A percentile compares a stretch with the other conserved stretches of the same genome.
Conservation (phyloP, 2,888 invertebrate species). For the Melieria omissa region DNA sequence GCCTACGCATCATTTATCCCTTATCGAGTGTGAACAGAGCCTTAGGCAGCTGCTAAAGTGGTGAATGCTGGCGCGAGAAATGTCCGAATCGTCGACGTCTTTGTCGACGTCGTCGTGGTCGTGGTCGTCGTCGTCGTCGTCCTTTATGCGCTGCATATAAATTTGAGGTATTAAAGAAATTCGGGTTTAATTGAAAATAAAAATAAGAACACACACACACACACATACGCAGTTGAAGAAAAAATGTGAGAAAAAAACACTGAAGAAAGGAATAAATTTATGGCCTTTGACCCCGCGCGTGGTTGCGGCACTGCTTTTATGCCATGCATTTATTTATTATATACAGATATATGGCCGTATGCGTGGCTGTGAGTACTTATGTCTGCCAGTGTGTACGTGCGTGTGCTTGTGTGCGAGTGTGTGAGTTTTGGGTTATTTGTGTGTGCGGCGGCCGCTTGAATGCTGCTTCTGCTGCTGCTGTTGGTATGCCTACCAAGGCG, state of each 20-base stretch:
- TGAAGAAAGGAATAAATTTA: slow-evolving; percentile 25
- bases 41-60: background rate
- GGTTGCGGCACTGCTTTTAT: slow-evolving; percentile 52
- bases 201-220: slow-evolving; percentile 51
- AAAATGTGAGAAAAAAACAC: background rate
- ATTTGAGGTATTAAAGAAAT: slow-evolving; percentile 59
- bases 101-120: no score
- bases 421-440: slow-evolving; percentile 20
- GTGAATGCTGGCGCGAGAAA: background rate
- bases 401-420: slow-evolving; percentile 35
- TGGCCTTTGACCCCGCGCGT: slow-evolving; percentile 58
- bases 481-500: background rate
- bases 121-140: background rate
- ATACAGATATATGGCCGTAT: no score
- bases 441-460: slow-evolving; percentile 29
- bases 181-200: slow-evolving; percentile 62
- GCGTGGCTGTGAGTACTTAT: no score
- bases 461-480: slow-evolving; percentile 8
- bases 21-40: background rate
- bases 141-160: slow-evolving; percentile 32
- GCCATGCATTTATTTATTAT: background rate
- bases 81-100: no score
- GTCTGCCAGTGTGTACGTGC: slow-evolving; percentile 41
- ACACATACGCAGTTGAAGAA: slow-evolving; percentile 20
- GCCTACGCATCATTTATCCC: background rate